Base-by-base conservation (phyloP, 2,113 vertebrate species). In the Dromaius novaehollandiae region DNA sequence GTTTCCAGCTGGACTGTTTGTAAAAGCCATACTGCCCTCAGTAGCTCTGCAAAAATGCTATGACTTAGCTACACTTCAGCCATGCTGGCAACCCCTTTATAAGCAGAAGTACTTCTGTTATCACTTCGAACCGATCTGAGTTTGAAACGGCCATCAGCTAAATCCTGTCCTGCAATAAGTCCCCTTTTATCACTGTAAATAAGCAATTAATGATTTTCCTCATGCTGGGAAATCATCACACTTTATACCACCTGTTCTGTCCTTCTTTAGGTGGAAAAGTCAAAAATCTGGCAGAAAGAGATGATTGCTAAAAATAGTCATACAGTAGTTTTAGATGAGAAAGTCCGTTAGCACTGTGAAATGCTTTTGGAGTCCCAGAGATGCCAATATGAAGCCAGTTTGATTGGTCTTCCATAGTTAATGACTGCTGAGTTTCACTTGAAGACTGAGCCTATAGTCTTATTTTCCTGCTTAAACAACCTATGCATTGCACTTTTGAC, bases 241-340 rank as follows among this genome's bases (percentile, higher is more conserved):
- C 44, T 77, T 61, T 61, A 36, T 30, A 60, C 24, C 7, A 11
- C 1, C 5, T 69, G 1, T 26, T 83, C 38, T 78, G 6, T 36
- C 5, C 12, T 56, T 74, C 7, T 13, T n/a, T 24, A 63, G 24
- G 30, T 60, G 4, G 9, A 50, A 16, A 91, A 80, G 20, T 8
- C 58, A 69, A 11, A 1, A 3, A 13, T 24, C 28, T 10, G 24
- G 6, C 81, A 48, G 48, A 34, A 17, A 65, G 50, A 69, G 5
- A 9, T 21, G 9, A 34, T 15, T 81, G 58, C 24, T 58, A 15
- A 61, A 46, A 86, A 18, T 46, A 22, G 19, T 68, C 6, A 21
- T 36, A 32, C 32, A 44, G 2, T 13, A 28, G 4, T 53, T 90
- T 50, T 53, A 0, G 16, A 7, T 40, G 22, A 0, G 1, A 6